phyloP scores from a whole-genome alignment of 2,888 invertebrate genomes.

The Biston stratarius region DNA sequence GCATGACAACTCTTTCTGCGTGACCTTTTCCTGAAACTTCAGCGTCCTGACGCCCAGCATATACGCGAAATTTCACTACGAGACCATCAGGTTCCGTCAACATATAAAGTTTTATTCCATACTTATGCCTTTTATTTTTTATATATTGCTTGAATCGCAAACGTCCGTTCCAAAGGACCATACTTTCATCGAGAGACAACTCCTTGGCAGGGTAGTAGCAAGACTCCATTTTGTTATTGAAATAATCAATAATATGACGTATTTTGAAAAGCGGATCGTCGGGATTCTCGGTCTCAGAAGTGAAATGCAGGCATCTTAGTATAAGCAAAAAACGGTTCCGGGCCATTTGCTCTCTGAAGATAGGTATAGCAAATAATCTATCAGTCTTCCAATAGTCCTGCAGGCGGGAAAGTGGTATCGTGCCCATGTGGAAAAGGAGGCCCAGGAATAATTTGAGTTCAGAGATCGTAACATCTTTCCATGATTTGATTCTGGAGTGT shows the following conservation, averaged over 20 bases:
- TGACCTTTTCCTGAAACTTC: constrained; percentile 25
- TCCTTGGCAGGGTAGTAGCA: neutral
- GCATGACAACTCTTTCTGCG: constrained; percentile 33
- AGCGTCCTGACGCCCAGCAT: constrained; percentile 19
- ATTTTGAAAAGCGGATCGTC: neutral
- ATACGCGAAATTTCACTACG: constrained; percentile 18
- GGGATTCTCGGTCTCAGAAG: neutral
- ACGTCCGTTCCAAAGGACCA: neutral
- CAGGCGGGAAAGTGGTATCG: no score
- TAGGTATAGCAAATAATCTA: no score
- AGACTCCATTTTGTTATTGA: neutral
- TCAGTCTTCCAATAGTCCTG: no score
- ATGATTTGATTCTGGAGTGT: no score
- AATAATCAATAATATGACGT: neutral
- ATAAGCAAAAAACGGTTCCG: neutral
- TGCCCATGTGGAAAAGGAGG: no score
- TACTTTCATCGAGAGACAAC: constrained; percentile 1
- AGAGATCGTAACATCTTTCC: no score
- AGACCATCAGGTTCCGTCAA: constrained; percentile 7
- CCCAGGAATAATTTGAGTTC: no score
- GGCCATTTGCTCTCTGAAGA: no score
- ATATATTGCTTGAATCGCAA: neutral
- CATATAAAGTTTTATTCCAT: constrained; percentile 5
- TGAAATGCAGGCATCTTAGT: neutral
- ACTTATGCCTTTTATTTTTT: constrained; percentile 9